phyloP scores from a whole-genome alignment of 2,113 vertebrate species.

The Merops nubicus region DNA sequence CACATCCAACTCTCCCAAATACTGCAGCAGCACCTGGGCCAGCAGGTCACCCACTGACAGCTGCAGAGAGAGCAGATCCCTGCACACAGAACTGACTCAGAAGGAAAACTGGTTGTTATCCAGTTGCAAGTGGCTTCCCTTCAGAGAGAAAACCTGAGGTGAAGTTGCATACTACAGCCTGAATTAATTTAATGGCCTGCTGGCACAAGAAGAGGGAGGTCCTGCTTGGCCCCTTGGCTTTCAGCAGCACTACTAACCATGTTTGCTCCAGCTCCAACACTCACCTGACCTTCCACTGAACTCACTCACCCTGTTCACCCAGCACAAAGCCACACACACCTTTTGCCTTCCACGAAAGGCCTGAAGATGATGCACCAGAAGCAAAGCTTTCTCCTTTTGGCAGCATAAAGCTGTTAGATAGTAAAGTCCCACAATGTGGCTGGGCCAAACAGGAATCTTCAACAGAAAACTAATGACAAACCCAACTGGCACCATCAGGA shows the following conservation, averaged over 20 bases:
- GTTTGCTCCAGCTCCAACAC: neutral
- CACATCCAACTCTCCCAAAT: neutral
- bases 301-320: neutral
- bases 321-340: neutral
- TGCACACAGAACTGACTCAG: neutral
- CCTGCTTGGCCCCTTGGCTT: neutral
- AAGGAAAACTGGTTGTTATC: neutral
- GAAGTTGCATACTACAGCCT: neutral
- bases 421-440: accelerated
- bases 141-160: neutral
- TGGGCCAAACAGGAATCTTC: neutral
- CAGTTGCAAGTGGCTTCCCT: neutral
- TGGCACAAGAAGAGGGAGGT: neutral
- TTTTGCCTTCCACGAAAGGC: neutral
- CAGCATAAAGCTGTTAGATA: accelerated
- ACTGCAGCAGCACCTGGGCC: neutral
- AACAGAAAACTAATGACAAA: neutral
- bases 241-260: neutral
- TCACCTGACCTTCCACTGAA: neutral
- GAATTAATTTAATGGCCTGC: neutral
- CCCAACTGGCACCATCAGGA: neutral
- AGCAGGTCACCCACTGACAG: neutral
- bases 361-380: neutral
- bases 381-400: neutral
- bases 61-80: neutral